phyloP scores from a whole-genome alignment of 1,140 invertebrate species.

The Coenobita brevimanus region DNA sequence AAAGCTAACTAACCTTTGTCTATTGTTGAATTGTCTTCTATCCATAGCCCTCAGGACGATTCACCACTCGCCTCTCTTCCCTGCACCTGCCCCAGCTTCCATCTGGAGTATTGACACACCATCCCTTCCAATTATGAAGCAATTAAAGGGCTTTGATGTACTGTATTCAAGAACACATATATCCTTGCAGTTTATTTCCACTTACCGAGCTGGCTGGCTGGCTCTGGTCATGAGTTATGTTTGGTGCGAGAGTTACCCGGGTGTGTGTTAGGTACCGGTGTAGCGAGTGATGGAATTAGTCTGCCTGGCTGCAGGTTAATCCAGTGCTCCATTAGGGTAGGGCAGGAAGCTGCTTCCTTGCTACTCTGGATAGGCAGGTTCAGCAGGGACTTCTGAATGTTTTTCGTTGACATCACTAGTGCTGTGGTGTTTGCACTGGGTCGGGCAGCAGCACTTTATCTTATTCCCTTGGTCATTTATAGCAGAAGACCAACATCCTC shows the following conservation, averaged over 20 bases:
- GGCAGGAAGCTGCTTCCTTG: conserved; percentile 4
- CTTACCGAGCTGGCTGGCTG: conserved; percentile 54
- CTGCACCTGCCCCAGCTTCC: no score
- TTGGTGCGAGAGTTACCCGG: conserved; percentile 42
- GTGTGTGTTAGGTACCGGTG: conserved; percentile 26
- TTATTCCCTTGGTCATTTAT: no score
- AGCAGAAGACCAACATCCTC: no score
- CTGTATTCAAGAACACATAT: neutral
- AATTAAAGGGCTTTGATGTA: neutral
- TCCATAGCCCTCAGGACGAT: no score
- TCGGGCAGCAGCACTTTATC: conserved; percentile 32
- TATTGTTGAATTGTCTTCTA: no score
- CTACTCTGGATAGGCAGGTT: conserved; percentile 9
- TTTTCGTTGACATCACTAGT: neutral
- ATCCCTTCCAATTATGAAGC: no score
- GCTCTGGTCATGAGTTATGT: conserved; percentile 59
- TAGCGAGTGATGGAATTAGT: conserved; percentile 18
- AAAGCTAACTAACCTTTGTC: no score
- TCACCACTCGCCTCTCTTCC: no score
- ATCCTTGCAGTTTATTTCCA: conserved; percentile 16
- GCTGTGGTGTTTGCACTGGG: neutral
- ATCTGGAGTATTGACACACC: no score
- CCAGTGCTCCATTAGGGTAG: conserved; percentile 15
- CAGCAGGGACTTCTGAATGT: neutral
- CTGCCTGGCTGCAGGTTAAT: conserved; percentile 60